A percentile compares a stretch with the other conserved stretches of the same genome.
Evolutionary conservation across 2,113 vertebrate species (phyloP).

Genomic region (Chloropsis hardwickii): DNA sequence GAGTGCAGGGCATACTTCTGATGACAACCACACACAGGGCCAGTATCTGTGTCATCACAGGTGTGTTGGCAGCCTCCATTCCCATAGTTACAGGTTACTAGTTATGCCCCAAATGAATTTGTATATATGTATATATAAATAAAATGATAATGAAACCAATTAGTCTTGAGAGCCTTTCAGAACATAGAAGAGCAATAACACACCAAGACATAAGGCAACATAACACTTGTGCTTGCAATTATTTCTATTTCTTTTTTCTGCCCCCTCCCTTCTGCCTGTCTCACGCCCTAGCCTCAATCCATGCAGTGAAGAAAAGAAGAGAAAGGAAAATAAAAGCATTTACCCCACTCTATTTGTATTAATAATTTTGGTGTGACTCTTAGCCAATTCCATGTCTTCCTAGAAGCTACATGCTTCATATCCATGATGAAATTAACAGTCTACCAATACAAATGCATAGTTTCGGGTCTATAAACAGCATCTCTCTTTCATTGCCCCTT

Average conservation of each 20-base stretch:
- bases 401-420: background rate
- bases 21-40: constrained; percentile 93
- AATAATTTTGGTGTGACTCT: background rate
- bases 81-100: constrained; percentile 99
- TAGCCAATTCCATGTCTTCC: background rate
- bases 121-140: constrained; percentile 66
- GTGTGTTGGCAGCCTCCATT: constrained; percentile 98
- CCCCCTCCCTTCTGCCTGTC: background rate
- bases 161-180: constrained; percentile 48
- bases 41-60: constrained; percentile 92
- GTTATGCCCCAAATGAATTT: constrained; percentile 66
- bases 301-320: background rate
- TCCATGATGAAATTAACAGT: background rate
- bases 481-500: background rate
- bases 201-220: background rate
- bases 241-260: background rate
- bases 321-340: background rate
- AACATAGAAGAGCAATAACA: constrained; percentile 32
- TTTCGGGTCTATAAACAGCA: background rate
- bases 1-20: constrained; percentile 96
- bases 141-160: constrained; percentile 71
- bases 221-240: background rate
- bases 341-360: background rate
- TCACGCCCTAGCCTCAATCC: background rate
- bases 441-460: background rate